Percentiles rank a stretch among this genome's conserved stretches.
Evolutionary conservation across 1,140 invertebrate species (phyloP).

Genomic region (Drosophila sturtevanti): DNA sequence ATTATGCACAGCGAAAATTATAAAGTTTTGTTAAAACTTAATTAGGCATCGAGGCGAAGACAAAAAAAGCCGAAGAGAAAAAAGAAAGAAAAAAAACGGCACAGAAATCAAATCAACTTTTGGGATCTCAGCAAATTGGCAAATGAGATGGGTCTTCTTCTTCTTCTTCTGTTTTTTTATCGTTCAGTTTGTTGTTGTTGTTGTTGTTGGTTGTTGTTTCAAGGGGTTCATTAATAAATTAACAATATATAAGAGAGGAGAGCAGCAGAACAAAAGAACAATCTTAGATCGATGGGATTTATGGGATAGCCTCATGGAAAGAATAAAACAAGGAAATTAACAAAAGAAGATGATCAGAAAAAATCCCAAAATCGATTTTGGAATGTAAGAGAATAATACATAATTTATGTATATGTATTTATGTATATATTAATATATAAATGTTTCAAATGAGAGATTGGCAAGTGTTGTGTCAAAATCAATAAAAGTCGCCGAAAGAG

Average conservation of each 20-base stretch:
- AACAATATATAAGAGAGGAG: conserved; percentile 45
- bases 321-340: not conserved
- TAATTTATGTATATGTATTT: not conserved
- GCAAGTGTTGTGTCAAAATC: conserved; percentile 58
- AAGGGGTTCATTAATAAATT: conserved; percentile 76
- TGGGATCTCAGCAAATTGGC: conserved; percentile 31
- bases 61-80: conserved; percentile 47
- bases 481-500: conserved; percentile 61
- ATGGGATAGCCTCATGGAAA: conserved; percentile 8
- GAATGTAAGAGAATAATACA: conserved; percentile 37
- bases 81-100: not conserved
- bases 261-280: conserved; percentile 28
- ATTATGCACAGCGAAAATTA: conserved; percentile 72
- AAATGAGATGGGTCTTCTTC: conserved; percentile 28
- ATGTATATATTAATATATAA: not conserved
- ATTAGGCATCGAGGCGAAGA: conserved; percentile 56
- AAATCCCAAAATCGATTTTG: conserved; percentile 13
- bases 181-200: conserved; percentile 9
- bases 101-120: conserved; percentile 31
- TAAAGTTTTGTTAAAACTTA: conserved; percentile 79
- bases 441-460: conserved; percentile 49
- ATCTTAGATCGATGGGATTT: conserved; percentile 5
- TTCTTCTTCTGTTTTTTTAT: conserved; percentile 13
- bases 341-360: conserved; percentile 31
- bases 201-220: conserved; percentile 30